Evolutionary conservation across 2,797 vertebrate genomes (phyloP), one percentile per base, ranked within the genome.

Genomic region (Strix occidentalis): DNA sequence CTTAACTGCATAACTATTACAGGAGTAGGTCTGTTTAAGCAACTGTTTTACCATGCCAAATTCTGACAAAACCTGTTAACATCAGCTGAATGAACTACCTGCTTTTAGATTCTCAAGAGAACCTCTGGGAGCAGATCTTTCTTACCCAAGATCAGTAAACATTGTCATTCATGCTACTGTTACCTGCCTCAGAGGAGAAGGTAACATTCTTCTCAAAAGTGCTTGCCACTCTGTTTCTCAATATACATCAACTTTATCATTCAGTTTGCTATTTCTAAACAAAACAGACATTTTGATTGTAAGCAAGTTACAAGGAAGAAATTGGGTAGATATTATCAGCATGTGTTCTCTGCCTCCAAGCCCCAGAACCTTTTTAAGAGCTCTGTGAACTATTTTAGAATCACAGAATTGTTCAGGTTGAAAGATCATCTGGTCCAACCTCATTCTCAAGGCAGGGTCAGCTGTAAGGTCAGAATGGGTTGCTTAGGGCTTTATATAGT

Each of bases 261-360:
- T 95, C 57, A 92, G 65, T 89, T 89, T 85, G 68, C 56, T 83
- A 6, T 89, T 85, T 75, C 92, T 95, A 97, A 96, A 93, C 82
- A 94, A 92, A 96, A 56, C 48, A 89, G 93, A 72, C 78, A 68
- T 91, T 93, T 95, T 77, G 41, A 75, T 89, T 91, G 39, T 83
- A 93, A 78, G 78, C 5, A 14, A 19, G 60, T 89, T 93, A 58
- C 28, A 65, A 18, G 60, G 21, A 89, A 87, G 61, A 84, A 95
- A 95, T 77, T 69, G 77, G 16, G 48, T 81, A 83, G 81, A 33
- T 80, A 75, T 80, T 75, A 89, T 29, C 20, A 80, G 45, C 50
- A 6, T 83, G 16, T 65, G 23, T 85, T 74, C 37, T 93, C 46
- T 92, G n/a, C 43, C 41, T 93, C 13, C 19, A 75, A 41, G 64